These are phyloP conservation scores for Passerculus sandwichensis DNA, from an alignment of 2,797 vertebrate genomes.

Conservation along the genomic window DNA sequence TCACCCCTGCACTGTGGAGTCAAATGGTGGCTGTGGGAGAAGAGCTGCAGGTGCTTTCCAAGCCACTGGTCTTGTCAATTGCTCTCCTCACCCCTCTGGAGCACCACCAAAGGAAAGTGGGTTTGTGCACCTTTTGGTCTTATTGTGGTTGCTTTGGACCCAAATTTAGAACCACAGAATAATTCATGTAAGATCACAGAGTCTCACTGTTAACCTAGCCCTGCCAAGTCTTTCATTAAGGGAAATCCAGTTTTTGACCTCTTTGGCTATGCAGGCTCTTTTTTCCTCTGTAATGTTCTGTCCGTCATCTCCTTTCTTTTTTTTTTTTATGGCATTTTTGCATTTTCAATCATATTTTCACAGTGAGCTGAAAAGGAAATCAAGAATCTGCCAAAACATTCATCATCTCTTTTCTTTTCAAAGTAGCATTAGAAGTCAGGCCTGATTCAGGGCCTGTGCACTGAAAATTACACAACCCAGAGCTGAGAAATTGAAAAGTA, in stretches of 20 bases:
- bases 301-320: not conserved
- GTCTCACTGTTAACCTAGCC: not conserved
- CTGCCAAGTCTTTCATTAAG: not conserved
- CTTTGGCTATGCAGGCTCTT: not conserved
- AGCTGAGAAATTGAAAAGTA: conserved; percentile 54
- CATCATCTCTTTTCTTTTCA: conserved; percentile 55
- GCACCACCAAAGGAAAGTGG: not conserved
- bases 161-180: not conserved
- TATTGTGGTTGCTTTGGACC: not conserved
- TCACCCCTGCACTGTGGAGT: not conserved
- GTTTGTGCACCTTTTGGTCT: not conserved
- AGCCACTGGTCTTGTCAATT: not conserved
- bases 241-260: not conserved
- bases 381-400: conserved; percentile 52
- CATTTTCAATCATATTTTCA: conserved; percentile 37
- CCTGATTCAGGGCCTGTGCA: not conserved
- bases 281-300: not conserved
- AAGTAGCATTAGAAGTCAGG: conserved; percentile 50
- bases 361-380: conserved; percentile 44
- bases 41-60: not conserved
- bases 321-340: not conserved
- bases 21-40: not conserved
- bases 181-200: not conserved
- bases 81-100: not conserved
- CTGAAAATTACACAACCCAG: not conserved